Conservation (phyloP, 1,140 invertebrate genomes). For the Hesperophylax magnus region DNA sequence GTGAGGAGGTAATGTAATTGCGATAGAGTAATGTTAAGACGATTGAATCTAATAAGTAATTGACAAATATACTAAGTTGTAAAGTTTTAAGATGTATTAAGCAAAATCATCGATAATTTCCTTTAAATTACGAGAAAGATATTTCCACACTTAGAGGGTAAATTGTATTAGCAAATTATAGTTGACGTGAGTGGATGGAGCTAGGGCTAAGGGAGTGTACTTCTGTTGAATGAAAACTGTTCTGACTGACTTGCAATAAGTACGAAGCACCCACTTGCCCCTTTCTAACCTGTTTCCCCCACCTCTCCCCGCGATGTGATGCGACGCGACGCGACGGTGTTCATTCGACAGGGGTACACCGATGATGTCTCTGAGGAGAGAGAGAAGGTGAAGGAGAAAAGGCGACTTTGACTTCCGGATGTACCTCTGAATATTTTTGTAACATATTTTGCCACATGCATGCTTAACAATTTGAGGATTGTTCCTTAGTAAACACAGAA, state of each 20-base stretch:
- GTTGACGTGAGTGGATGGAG: neutral
- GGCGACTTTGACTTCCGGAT: slow-evolving; percentile 36
- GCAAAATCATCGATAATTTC: slow-evolving; percentile 31
- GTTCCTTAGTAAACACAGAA: slow-evolving; percentile 11
- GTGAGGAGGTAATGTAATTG: slow-evolving; percentile 46
- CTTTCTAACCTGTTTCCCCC: too few relatives aligned
- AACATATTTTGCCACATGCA: slow-evolving; percentile 33
- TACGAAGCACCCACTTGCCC: too few relatives aligned
- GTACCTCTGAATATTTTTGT: slow-evolving; percentile 33
- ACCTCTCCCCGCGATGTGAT: too few relatives aligned
- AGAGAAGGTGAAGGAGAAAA: neutral
- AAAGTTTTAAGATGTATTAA: slow-evolving; percentile 50
- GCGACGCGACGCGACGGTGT: neutral
- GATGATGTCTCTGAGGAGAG: slow-evolving; percentile 13
- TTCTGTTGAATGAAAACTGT: neutral
- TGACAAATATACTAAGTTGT: slow-evolving; percentile 41
- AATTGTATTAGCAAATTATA: slow-evolving; percentile 40
- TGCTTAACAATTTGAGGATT: neutral
- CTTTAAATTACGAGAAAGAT: slow-evolving; percentile 23
- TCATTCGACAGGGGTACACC: neutral
- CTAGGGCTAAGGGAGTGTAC: neutral
- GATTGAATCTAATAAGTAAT: slow-evolving; percentile 46
- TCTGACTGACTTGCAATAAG: neutral
- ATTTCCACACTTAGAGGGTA: slow-evolving; percentile 35
- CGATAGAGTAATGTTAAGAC: slow-evolving; percentile 51